These are phyloP conservation scores for Apogon hyalosoma DNA, from an alignment of 2,797 vertebrate species.

Conservation along the genomic window DNA sequence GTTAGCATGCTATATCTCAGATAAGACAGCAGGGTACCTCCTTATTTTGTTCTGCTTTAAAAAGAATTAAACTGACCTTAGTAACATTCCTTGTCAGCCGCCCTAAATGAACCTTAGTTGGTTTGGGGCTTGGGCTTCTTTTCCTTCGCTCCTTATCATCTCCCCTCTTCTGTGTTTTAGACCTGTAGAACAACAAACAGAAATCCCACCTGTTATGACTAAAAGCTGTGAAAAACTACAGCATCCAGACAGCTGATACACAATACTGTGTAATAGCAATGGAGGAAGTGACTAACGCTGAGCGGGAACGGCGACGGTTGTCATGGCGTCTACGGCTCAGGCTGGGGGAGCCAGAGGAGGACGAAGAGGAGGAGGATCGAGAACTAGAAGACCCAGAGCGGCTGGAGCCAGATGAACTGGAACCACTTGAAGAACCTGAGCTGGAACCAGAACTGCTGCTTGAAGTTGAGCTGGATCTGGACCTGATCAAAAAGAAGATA, in stretches of 20 bases:
- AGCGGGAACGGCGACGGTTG: conserved; percentile 93
- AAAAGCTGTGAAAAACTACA: neutral
- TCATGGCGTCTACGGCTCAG: conserved; percentile 93
- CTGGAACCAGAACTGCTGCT: conserved; percentile 96
- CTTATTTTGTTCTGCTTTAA: neutral
- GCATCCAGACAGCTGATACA: neutral
- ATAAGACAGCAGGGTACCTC: no score
- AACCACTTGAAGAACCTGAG: conserved; percentile 96
- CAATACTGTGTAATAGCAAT: neutral
- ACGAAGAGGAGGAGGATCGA: conserved; percentile 94
- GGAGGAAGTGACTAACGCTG: conserved; percentile 84
- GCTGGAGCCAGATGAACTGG: conserved; percentile 95
- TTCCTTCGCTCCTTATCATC: conserved; percentile 96
- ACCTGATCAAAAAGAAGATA: conserved; percentile 27
- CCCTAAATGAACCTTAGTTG: conserved; percentile 95
- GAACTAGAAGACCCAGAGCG: conserved; percentile 95
- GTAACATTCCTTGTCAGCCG: conserved; percentile 96
- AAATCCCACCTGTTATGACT: neutral
- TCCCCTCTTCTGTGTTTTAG: conserved; percentile 93
- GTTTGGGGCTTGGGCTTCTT: conserved; percentile 93
- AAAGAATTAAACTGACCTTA: conserved; percentile 83
- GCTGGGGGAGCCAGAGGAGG: conserved; percentile 93
- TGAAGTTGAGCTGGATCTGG: conserved; percentile 93
- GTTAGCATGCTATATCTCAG: no score
- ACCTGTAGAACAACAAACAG: conserved; percentile 74